These are phyloP conservation scores for Orchesellides sinensis DNA, from an alignment of 2,888 invertebrate species.

Conservation along the genomic window DNA sequence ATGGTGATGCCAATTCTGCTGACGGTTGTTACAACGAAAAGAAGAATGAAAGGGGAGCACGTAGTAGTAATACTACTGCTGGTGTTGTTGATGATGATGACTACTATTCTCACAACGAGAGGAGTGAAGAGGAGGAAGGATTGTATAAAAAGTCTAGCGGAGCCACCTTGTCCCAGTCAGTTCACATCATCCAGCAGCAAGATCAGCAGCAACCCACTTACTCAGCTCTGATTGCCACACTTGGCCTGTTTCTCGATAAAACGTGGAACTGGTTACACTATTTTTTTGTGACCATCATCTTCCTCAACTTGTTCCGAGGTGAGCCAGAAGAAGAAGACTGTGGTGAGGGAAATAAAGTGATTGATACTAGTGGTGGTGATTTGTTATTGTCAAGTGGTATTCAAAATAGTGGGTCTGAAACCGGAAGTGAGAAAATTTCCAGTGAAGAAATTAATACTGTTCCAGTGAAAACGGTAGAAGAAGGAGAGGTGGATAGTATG, in stretches of 20 bases:
- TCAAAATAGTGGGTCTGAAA: conserved; percentile 32
- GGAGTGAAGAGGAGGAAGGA: conserved; percentile 45
- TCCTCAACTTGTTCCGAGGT: conserved; percentile 52
- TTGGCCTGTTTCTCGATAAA: conserved; percentile 61
- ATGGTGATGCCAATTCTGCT: neutral
- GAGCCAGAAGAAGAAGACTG: conserved; percentile 1
- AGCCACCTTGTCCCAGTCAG: conserved; percentile 61
- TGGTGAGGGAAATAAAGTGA: neutral
- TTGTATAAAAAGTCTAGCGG: conserved; percentile 47
- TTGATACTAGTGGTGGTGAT: conserved; percentile 22
- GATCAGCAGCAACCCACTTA: conserved; percentile 36
- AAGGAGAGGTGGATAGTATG: conserved; percentile 14
- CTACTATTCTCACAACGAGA: conserved; percentile 9
- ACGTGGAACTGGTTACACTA: conserved; percentile 61
- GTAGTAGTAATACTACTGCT: neutral
- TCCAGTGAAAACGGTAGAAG: neutral
- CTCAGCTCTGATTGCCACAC: conserved; percentile 53
- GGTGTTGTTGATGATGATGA: conserved; percentile 46
- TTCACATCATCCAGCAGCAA: conserved; percentile 52
- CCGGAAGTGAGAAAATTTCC: conserved; percentile 7
- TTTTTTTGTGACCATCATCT: conserved; percentile 60
- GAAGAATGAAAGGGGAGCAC: conserved; percentile 28
- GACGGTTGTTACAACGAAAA: conserved; percentile 14
- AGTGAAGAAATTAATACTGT: neutral
- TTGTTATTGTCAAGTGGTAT: too few relatives aligned